Evolutionary conservation across 2,113 vertebrate species (phyloP).

Genomic region (Holacanthus passer): DNA sequence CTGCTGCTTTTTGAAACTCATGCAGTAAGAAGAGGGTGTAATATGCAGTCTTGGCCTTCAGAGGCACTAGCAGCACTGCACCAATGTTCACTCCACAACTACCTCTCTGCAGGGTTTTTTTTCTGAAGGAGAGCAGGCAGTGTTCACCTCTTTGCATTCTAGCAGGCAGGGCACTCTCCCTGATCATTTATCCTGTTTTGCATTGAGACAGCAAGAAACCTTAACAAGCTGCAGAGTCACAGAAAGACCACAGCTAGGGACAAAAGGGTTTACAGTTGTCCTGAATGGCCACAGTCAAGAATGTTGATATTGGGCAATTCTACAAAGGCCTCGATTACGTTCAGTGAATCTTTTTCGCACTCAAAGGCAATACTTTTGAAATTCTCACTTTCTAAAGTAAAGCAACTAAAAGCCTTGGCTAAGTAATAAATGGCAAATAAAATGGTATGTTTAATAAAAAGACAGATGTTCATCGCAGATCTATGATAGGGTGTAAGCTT

Average conservation of each 20-base stretch:
- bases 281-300: not conserved
- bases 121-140: slow-evolving; percentile 7
- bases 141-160: slow-evolving; percentile 18
- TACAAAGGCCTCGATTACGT: not conserved
- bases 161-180: not conserved
- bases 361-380: too few species aligned
- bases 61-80: slow-evolving; percentile 60
- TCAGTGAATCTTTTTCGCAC: not conserved
- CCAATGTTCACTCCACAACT: slow-evolving; percentile 20
- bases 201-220: slow-evolving; percentile 3
- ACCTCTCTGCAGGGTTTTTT: slow-evolving; percentile 46
- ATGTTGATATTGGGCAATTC: not conserved
- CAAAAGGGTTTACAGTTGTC: not conserved
- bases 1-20: slow-evolving; percentile 22
- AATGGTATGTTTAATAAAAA: not conserved
- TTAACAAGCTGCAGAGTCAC: slow-evolving; percentile 6
- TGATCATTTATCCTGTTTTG: slow-evolving; percentile 16
- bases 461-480: not conserved
- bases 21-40: slow-evolving; percentile 23
- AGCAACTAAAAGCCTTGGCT: not conserved
- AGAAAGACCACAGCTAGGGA: too few species aligned
- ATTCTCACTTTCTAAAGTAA: not conserved
- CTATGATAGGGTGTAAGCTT: not conserved
- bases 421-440: too few species aligned
- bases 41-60: slow-evolving; percentile 20